These are phyloP conservation scores for Agonopterix alstromeriana DNA, from an alignment of 2,888 invertebrate genomes.

Conservation along the genomic window DNA sequence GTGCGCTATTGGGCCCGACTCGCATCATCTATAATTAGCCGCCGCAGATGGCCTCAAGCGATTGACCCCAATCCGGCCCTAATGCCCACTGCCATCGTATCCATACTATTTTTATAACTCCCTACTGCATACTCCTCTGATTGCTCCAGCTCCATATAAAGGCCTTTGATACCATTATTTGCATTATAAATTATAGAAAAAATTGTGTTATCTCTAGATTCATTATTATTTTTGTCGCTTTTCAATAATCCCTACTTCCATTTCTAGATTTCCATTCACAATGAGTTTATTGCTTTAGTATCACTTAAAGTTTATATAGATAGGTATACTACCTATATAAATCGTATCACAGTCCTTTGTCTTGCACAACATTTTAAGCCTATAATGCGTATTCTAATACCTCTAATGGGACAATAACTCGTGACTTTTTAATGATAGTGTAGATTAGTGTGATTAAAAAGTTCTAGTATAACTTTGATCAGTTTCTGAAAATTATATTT, in stretches of 20 bases:
- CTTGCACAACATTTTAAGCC: too few species aligned
- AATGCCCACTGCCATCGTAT: conserved; percentile 39
- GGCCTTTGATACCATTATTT: conserved; percentile 13
- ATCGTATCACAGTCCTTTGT: too few species aligned
- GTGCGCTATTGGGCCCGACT: conserved; percentile 53
- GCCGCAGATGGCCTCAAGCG: conserved; percentile 71
- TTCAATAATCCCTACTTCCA: not conserved
- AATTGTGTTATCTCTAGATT: not conserved
- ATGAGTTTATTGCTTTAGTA: not conserved
- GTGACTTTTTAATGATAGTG: too few species aligned
- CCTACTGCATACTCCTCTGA: conserved; percentile 36
- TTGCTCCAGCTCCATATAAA: conserved; percentile 23
- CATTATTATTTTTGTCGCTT: not conserved
- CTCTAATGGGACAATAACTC: too few species aligned
- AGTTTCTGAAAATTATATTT: not conserved
- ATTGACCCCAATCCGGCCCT: conserved; percentile 71
- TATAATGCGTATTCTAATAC: too few species aligned
- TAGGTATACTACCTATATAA: too few species aligned
- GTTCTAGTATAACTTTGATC: too few species aligned
- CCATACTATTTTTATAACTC: conserved; percentile 63
- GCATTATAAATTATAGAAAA: not conserved
- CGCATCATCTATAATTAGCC: conserved; percentile 67
- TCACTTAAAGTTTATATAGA: too few species aligned
- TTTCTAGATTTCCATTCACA: not conserved
- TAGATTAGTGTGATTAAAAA: too few species aligned